Evolutionary conservation across 2,797 vertebrate species (phyloP).

Genomic region (Cuniculus paca): DNA sequence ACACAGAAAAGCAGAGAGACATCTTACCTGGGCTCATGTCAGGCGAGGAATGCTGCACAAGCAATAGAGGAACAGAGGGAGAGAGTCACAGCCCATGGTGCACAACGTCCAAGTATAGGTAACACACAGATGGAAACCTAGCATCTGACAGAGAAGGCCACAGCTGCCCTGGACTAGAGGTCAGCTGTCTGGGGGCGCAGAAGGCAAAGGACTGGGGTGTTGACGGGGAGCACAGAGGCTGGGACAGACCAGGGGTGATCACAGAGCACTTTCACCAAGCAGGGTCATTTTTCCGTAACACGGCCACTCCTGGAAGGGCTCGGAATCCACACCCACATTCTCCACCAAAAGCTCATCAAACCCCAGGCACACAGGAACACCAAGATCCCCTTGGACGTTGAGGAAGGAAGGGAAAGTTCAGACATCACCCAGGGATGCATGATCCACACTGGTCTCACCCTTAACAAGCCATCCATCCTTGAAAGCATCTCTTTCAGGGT

Average conservation of each 20-base stretch:
- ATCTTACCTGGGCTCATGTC: neutral
- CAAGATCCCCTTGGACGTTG: neutral
- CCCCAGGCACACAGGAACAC: neutral
- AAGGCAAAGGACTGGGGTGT: neutral
- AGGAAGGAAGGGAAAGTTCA: neutral
- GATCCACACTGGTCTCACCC: neutral
- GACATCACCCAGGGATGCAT: neutral
- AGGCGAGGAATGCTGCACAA: neutral
- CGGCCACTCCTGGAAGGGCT: neutral
- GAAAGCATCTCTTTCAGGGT: neutral
- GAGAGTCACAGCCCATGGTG: neutral
- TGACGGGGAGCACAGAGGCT: neutral
- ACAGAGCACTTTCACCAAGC: neutral
- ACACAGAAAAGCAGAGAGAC: neutral
- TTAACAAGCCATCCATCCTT: neutral
- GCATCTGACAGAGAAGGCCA: neutral
- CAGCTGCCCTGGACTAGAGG: neutral
- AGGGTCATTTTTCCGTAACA: neutral
- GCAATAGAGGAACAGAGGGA: neutral
- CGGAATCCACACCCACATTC: fast-evolving
- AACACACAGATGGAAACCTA: neutral
- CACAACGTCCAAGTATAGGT: fast-evolving
- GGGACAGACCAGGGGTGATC: neutral
- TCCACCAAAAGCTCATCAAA: neutral
- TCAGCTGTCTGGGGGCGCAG: neutral